Evolutionary conservation across 64 coral and sea anemone genomes (phyloP), one percentile per base, ranked within the genome.

Genomic region (Actinia equina): DNA sequence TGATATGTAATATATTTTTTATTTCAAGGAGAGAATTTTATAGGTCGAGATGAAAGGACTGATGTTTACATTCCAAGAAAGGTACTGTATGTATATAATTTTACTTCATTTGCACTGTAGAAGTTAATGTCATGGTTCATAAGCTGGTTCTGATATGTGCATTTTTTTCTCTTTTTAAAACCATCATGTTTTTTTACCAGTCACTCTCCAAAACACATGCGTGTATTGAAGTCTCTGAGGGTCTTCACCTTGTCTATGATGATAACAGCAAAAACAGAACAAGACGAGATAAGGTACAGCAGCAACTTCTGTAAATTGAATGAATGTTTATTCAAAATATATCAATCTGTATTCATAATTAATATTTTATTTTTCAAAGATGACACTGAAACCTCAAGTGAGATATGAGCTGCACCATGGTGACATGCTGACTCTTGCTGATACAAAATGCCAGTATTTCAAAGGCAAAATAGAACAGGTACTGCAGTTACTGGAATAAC

Each of bases 191-290:
- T 10, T 59, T 17, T 44, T 6, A 56, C 84, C n/a, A 99, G 97
- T 83, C 87, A 12, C 86, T 99, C 56, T 99, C 97, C 45, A 99
- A 99, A 91, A 99, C 88, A 43, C 97, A 99, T 91, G 97, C 97
- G 26, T 94, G 91, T 67, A 99, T 99, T 89, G 93, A 99, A 58
- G 86, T 93, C 12, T 81, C 63, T 77, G 84, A 81, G 22, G 78
- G 86, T 71, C 56, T 95, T 61, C 97, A 95, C 69, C 64, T 95
- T 3, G 86, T 99, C 57, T 87, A 92, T 91, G 97, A 99, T 86
- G 89, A 87, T 71, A 71, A 86, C 57, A 99, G 97, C 56, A 92
- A 92, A 20, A 99, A 99, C 77, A 95, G 79, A 53, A 99, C 97
- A 57, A 95, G 89, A 76, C 89, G 86, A 82, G 93, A 92, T 69